Base-by-base conservation (phyloP, 2,888 invertebrate genomes). In the Nasonia oneida region DNA sequence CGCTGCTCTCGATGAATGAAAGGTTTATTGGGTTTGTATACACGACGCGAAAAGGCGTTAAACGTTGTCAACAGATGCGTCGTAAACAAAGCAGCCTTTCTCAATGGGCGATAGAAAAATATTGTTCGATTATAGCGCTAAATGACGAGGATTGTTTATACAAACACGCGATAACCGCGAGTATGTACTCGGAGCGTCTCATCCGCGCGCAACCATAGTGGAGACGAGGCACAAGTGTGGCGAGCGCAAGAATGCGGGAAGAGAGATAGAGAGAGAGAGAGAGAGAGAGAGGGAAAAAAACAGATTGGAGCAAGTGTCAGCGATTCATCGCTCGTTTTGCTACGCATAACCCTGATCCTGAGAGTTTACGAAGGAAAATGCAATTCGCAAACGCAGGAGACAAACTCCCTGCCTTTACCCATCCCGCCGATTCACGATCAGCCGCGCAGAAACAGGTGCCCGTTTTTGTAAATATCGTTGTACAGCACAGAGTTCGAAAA, bases 271-370 rank as follows among this genome's bases (percentile, higher is more conserved):
- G 23, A 23, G 23, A 23, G 23, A 23, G 23, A 23, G 23, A 23
- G 23, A 23, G 39, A 10, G 37, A 71, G 15, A 53, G 73, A 53
- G 74, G 81, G 75, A 15, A 71, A 18, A 74, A 50, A 81, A 79
- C 84, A 84, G 57, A 76, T 78, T 78, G 67, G 81, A 85, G 81
- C 83, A 87, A 87, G 86, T 88, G 87, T 88, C 86, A 88, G 87
- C 86, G 87, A 87, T 87, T 75, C 81, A 42, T 80, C 64, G 79
- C 61, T 71, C 83, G 39, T 10, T 74, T 84, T 50, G 33, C 53
- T 53, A 71, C 67, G 14, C 4, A 37, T 47, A 47, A 10, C 12
- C 57, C 15, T 61, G n/a, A 80, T 70, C 81, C 57, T 29, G 18
- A 18, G 53, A 84, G 23, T 23, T 23, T 23, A 23, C 23, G 23